Percentiles rank a stretch among this genome's conserved stretches.
phyloP scores from a whole-genome alignment of 2,797 vertebrate genomes.

The Distichodus sexfasciatus region DNA sequence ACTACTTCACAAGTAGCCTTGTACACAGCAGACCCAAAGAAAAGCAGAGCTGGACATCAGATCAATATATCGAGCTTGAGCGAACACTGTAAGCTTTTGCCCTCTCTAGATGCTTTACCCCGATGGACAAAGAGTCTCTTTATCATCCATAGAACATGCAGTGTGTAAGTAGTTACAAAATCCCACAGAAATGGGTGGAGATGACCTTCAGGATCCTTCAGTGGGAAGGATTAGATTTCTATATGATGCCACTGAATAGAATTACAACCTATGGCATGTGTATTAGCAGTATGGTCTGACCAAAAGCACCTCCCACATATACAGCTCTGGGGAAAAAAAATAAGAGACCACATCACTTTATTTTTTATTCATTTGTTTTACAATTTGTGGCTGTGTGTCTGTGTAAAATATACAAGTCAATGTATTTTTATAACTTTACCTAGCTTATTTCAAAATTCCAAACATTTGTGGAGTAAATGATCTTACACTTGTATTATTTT shows the following conservation, averaged over 20 bases:
- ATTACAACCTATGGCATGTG: neutral
- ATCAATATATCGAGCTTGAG: neutral
- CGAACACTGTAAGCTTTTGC: neutral
- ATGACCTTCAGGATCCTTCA: neutral
- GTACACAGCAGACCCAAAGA: neutral
- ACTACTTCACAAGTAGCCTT: neutral
- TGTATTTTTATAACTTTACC: no score
- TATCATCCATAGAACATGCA: neutral
- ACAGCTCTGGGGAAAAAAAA: no score
- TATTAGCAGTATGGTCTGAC: neutral
- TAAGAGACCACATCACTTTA: no score
- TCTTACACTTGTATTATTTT: no score
- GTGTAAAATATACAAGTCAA: no score
- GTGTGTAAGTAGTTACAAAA: neutral
- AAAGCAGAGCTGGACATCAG: neutral
- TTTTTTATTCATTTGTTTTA: no score
- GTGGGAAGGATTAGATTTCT: neutral
- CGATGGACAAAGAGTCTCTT: neutral
- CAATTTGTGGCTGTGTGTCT: no score
- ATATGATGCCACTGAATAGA: neutral
- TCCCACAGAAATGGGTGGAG: neutral
- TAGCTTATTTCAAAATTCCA: no score
- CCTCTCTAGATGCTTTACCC: neutral
- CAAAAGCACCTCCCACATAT: no score
- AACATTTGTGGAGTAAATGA: no score